phyloP scores from a whole-genome alignment of 1,140 invertebrate species.

The Lepeophtheirus salmonis region DNA sequence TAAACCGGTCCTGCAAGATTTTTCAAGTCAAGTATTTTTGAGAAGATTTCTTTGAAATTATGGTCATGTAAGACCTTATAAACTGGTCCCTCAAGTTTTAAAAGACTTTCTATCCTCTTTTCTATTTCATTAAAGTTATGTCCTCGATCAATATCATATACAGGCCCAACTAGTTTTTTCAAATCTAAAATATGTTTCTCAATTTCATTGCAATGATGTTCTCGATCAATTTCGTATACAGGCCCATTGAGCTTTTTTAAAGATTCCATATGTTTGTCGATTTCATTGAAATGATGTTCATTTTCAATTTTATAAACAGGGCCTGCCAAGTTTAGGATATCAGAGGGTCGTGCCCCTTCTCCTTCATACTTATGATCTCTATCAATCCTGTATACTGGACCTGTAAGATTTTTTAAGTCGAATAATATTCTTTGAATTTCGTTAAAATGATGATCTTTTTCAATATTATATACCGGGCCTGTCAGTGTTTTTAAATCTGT shows the following conservation, averaged over 20 bases:
- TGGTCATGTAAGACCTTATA: constrained; percentile 7
- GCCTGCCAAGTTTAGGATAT: neutral
- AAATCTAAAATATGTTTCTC: neutral
- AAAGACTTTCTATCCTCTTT: neutral
- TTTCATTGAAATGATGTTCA: constrained; percentile 15
- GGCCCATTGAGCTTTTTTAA: constrained; percentile 11
- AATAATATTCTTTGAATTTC: constrained; percentile 13
- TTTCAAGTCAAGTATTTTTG: constrained; percentile 7
- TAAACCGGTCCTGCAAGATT: constrained; percentile 14
- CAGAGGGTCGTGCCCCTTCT: neutral
- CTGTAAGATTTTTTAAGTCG: neutral
- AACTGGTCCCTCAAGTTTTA: constrained; percentile 16
- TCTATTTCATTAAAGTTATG: constrained; percentile 17
- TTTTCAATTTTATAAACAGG: constrained; percentile 13
- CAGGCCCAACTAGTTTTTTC: constrained; percentile 11
- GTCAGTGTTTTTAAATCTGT: constrained; percentile 8
- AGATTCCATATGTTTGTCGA: constrained; percentile 2
- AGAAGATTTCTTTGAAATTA: constrained; percentile 12
- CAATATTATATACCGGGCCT: constrained; percentile 11
- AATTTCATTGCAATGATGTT: constrained; percentile 14
- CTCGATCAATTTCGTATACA: constrained; percentile 10
- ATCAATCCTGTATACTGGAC: constrained; percentile 14
- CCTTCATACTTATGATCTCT: constrained; percentile 11
- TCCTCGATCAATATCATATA: constrained; percentile 12
- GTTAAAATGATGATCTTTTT: constrained; percentile 13